Evolutionary conservation across 2,888 invertebrate species (phyloP), one percentile per base, ranked within the genome.

Genomic region (Phyllotreta striolata): DNA sequence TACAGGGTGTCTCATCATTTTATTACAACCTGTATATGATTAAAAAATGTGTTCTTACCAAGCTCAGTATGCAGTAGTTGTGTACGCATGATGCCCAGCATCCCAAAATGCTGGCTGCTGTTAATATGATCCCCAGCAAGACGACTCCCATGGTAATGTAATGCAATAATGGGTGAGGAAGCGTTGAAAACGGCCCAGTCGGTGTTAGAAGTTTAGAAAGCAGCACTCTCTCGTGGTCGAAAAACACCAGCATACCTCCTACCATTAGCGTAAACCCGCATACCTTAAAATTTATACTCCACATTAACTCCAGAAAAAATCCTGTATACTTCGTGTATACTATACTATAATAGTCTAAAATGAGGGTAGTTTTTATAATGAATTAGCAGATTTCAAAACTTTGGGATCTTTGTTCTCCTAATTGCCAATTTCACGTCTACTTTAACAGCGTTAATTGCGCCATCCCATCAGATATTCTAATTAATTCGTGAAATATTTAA

Each of bases 31-130:
- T 24, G 24, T 4, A 24, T 24, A 24, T 4, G 24, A 24, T 24
- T 24, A 4, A n/a, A n/a, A n/a, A 3, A 43, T 10, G 0, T 44
- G n/a, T 12, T 54, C 87, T 86, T 83, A 90, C 91, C 66, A 88
- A 79, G 58, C 87, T 87, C n/a, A 92, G 83, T 68, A 91, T 86
- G 71, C 88, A 88, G 74, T 90, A 91, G 73, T 89, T 91, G 69
- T 89, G 88, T 73, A 91, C 84, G 74, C 91, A 91, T 0, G 90
- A 88, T 0, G 91, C 91, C 92, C 92, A 93, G 79, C 91, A 93
- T 52, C 93, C 93, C 13, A 92, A 80, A 49, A 92, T 87, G 3
- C 91, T 88, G 0, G 88, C 86, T 5, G 88, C 83, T 58, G 90
- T 87, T 55, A 91, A 85, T 39, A 88, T 79, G 58, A 92, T 83